Base-by-base conservation (phyloP, 2,113 vertebrate species). In the Myxocyprinus asiaticus region DNA sequence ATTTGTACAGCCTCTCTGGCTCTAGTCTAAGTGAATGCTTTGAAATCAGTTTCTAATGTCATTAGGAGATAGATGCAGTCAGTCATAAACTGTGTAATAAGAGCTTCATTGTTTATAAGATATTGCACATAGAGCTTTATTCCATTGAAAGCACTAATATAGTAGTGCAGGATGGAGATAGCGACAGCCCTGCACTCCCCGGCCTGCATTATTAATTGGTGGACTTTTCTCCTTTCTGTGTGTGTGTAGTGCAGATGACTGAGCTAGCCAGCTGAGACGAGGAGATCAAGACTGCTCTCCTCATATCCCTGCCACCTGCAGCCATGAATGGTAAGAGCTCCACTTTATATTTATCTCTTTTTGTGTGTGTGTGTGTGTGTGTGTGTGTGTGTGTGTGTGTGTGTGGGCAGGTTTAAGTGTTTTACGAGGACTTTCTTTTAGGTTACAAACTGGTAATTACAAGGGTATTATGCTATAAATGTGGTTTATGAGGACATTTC, bases 291-390 rank as follows among this genome's bases (percentile, higher is more conserved):
- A 80, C 55, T 12, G 51, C 56, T 58, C 74, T 73, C 62, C 81
- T 76, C 33, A n/a, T 59, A 48, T 76, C 66, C 62, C 22, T 67
- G 68, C 66, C 78, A 85, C 81, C 81, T 85, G 78, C 81, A 82
- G 63, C 44, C 81, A 85, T 85, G 84, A 83, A 85, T 72, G 78
- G 84, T 85, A 85, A 82, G 68, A 74, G 62, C 65, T 55, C 48
- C 8, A 45, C 62, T 83, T 79, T 66, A 50, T 78, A 12, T 78
- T 7, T 81, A n/a, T 73, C 0, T 77, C 0, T 78, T 5, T 73
- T 8, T 80, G 48, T 59, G 55, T 76, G 33, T 22, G 53, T 12
- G 63, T 14, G 44, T 67, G 68, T 55, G 51, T 76, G 4, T 48
- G 53, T 61, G 51, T 61, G 65, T 63, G 2, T 50, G 56, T 61